These are phyloP conservation scores for Gasterosteus nipponicus DNA, from an alignment of 2,113 vertebrate species.

Conservation along the genomic window DNA sequence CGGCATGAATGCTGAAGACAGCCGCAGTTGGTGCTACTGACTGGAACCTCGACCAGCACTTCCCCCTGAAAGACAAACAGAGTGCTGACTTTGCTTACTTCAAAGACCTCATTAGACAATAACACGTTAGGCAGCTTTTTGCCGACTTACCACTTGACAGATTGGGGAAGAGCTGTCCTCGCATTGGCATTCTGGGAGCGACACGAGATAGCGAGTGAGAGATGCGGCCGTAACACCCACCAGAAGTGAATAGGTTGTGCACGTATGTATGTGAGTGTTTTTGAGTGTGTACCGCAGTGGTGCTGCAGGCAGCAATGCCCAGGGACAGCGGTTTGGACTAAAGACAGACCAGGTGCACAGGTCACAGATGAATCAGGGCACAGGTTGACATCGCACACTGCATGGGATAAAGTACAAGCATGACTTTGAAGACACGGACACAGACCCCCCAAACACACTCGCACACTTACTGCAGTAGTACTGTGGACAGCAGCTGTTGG, in stretches of 20 bases:
- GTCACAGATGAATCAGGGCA: conserved; percentile 83
- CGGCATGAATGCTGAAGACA: conserved; percentile 89
- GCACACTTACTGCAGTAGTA: conserved; percentile 90
- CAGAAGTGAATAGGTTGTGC: conserved; percentile 1
- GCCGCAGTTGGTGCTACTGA: conserved; percentile 85
- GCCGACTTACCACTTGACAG: conserved; percentile 90
- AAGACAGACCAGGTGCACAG: conserved; percentile 86
- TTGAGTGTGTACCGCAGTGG: conserved; percentile 86
- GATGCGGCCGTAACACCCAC: conserved; percentile 4
- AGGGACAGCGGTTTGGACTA: conserved; percentile 82
- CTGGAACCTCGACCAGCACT: conserved; percentile 82
- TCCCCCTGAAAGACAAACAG: conserved; percentile 87
- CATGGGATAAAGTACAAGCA: conserved; percentile 30
- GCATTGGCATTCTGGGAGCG: conserved; percentile 90
- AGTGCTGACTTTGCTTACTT: conserved; percentile 45
- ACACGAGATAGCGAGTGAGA: conserved; percentile 39
- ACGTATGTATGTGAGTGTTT: conserved; percentile 20
- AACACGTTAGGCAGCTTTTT: conserved; percentile 42
- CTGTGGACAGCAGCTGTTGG: conserved; percentile 89
- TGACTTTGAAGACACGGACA: conserved; percentile 11
- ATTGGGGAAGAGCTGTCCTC: conserved; percentile 81
- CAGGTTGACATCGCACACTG: conserved; percentile 92
- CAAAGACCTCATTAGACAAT: conserved; percentile 37
- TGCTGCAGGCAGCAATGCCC: conserved; percentile 90
- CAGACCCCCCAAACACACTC: not conserved